phyloP scores from a whole-genome alignment of 2,888 invertebrate species.

The Saturnia japonica region DNA sequence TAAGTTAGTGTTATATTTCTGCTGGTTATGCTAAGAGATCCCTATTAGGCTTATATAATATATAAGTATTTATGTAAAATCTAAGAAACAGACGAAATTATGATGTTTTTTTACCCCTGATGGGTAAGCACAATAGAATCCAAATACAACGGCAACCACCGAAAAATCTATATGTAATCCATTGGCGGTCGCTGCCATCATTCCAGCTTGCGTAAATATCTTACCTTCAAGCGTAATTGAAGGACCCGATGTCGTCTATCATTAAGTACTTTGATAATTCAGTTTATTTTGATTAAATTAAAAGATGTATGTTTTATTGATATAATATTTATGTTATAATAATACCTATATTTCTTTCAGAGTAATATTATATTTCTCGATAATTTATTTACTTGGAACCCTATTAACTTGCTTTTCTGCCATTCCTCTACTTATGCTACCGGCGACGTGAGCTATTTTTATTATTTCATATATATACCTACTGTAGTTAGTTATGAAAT shows the following conservation, averaged over 20 bases:
- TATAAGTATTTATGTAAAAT: conserved; percentile 70
- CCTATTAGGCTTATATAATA: conserved; percentile 70
- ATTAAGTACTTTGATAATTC: too few relatives aligned
- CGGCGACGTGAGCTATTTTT: conserved; percentile 79
- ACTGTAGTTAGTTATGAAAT: neutral
- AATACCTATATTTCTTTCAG: conserved; percentile 77
- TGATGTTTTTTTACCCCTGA: too few relatives aligned
- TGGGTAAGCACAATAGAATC: conserved; percentile 39
- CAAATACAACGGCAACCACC: too few relatives aligned
- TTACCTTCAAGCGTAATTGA: too few relatives aligned
- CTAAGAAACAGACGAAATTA: too few relatives aligned
- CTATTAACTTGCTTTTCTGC: conserved; percentile 84
- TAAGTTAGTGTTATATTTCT: conserved; percentile 47
- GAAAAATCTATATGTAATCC: conserved; percentile 56
- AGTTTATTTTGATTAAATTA: neutral
- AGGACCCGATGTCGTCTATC: too few relatives aligned
- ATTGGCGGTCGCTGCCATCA: too few relatives aligned
- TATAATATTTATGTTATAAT: too few relatives aligned
- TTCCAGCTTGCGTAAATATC: too few relatives aligned
- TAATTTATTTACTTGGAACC: conserved; percentile 87
- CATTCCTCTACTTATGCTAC: conserved; percentile 78
- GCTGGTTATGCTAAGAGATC: neutral
- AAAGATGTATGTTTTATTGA: neutral
- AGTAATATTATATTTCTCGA: conserved; percentile 89
- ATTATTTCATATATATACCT: neutral